Evolutionary conservation across 1,140 invertebrate species (phyloP).

Genomic region (Magallana angulata): DNA sequence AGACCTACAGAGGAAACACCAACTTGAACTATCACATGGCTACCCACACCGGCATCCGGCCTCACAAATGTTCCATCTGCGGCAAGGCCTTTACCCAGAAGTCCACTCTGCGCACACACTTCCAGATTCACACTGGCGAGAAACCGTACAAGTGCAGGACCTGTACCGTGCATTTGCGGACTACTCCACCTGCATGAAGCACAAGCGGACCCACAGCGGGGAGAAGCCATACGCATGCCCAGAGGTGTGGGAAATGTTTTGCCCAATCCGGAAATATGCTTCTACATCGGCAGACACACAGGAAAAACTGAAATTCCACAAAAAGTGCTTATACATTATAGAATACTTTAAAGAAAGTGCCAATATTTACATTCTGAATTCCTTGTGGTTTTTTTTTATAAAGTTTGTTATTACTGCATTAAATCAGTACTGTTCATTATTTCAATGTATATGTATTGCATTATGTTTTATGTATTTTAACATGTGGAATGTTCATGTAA

Average conservation of each 20-base stretch:
- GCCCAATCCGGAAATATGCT: constrained; percentile 91
- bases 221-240: constrained; percentile 94
- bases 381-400: too few species aligned
- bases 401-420: too few species aligned
- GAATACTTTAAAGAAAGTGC: neutral
- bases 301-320: neutral
- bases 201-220: constrained; percentile 85
- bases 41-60: constrained; percentile 37
- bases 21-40: constrained; percentile 51
- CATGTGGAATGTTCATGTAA: neutral
- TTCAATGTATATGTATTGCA: neutral
- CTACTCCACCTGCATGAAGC: constrained; percentile 76
- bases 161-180: constrained; percentile 84
- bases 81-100: constrained; percentile 86
- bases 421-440: neutral
- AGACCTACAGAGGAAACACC: constrained; percentile 38
- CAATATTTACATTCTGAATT: neutral
- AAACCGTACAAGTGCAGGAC: constrained; percentile 82
- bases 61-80: constrained; percentile 54
- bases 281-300: constrained; percentile 54
- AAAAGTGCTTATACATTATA: neutral
- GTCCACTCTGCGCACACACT: constrained; percentile 69
- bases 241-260: constrained; percentile 93
- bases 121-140: constrained; percentile 71
- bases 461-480: neutral